phyloP scores from a whole-genome alignment of 2,888 invertebrate genomes.

The Ornithoptera alexandrae region DNA sequence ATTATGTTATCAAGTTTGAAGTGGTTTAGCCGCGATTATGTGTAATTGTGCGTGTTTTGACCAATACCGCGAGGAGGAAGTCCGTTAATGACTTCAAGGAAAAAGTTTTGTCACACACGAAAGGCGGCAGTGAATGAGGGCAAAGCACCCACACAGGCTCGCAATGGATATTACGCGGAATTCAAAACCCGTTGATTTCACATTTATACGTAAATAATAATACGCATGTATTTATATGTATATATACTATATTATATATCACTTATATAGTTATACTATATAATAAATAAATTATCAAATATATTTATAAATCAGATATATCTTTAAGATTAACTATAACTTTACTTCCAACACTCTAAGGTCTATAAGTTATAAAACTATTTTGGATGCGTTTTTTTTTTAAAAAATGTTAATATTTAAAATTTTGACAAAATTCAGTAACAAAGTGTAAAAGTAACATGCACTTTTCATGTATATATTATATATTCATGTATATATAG shows the following conservation, averaged over 20 bases:
- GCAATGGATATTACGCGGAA: conserved; percentile 18
- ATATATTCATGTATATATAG: too few species aligned
- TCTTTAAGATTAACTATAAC: too few species aligned
- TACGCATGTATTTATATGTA: not conserved
- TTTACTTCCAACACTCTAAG: too few species aligned
- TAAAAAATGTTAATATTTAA: too few species aligned
- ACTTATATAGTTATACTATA: too few species aligned
- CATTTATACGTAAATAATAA: conserved; percentile 12
- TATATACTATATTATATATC: too few species aligned
- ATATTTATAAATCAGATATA: not conserved
- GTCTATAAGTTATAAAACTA: too few species aligned
- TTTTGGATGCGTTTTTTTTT: too few species aligned
- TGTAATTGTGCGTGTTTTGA: conserved; percentile 30
- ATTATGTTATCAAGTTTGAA: conserved; percentile 24
- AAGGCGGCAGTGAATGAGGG: conserved; percentile 23
- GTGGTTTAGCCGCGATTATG: conserved; percentile 17
- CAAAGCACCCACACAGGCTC: conserved; percentile 21
- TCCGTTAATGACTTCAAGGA: conserved; percentile 29
- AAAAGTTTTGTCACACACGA: conserved; percentile 27
- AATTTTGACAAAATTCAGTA: too few species aligned
- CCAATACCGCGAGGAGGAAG: conserved; percentile 29
- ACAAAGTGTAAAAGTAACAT: too few species aligned
- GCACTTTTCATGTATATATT: too few species aligned
- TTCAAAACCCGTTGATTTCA: conserved; percentile 6
- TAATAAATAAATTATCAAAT: too few species aligned